phyloP scores from a whole-genome alignment of 2,888 invertebrate species.

The Ophion slaviceki region DNA sequence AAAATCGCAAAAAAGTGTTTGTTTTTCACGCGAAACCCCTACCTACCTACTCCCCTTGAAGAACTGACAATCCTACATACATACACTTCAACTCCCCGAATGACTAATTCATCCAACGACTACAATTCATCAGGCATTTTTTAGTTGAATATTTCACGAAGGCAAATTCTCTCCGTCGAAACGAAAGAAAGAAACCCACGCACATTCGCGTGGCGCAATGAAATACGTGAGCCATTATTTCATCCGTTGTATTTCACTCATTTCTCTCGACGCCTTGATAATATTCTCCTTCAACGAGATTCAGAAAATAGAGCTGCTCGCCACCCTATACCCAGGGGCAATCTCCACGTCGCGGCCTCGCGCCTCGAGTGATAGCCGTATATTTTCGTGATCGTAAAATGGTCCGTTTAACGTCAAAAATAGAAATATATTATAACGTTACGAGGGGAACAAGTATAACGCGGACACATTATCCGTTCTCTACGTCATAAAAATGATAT shows the following conservation, averaged over 20 bases:
- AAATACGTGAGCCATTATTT: constrained; percentile 2
- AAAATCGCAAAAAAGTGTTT: too few relatives aligned
- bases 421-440: constrained; percentile 46
- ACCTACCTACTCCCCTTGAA: not conserved
- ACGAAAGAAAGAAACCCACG: constrained; percentile 2
- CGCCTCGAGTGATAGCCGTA: constrained; percentile 28
- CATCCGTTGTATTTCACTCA: constrained; percentile 12
- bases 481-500: constrained; percentile 55
- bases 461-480: constrained; percentile 21
- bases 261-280: constrained; percentile 28
- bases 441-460: constrained; percentile 22
- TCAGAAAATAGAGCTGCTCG: constrained; percentile 26
- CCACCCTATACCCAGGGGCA: not conserved
- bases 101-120: not conserved
- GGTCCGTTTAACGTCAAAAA: constrained; percentile 43
- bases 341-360: not conserved
- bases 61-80: not conserved
- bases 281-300: constrained; percentile 21
- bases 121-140: not conserved
- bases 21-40: too few relatives aligned
- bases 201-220: constrained; percentile 14
- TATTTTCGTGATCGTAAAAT: constrained; percentile 48
- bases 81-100: not conserved
- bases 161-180: not conserved
- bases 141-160: not conserved